Conservation (phyloP, 1,140 invertebrate genomes). For the Probaryconus sp. region DNA sequence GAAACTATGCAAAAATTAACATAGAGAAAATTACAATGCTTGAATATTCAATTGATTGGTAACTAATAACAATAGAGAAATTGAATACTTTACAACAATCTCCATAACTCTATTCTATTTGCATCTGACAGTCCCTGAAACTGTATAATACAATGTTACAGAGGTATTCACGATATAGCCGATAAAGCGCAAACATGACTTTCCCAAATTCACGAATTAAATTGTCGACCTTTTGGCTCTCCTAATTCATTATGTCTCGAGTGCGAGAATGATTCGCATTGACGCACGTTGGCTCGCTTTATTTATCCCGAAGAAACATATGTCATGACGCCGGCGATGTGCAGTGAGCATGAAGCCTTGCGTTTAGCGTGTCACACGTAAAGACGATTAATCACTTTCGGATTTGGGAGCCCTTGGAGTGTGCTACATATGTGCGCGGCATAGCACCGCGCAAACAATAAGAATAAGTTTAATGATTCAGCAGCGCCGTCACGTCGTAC, state of each 20-base stretch:
- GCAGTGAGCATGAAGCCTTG: slow-evolving; percentile 50
- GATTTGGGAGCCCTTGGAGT: slow-evolving; percentile 44
- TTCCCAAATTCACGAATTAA: slow-evolving; percentile 38
- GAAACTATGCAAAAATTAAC: too few relatives aligned
- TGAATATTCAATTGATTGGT: too few relatives aligned
- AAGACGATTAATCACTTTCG: slow-evolving; percentile 60
- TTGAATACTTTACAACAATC: too few relatives aligned
- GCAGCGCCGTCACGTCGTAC: slow-evolving; percentile 1
- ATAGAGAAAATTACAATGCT: too few relatives aligned
- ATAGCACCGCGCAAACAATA: slow-evolving; percentile 39
- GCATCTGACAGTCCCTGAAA: too few relatives aligned
- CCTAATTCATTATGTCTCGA: slow-evolving; percentile 6
- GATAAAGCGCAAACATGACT: slow-evolving; percentile 12
- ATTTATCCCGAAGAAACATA: slow-evolving; percentile 60
- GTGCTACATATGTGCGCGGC: slow-evolving; percentile 42
- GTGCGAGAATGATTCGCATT: slow-evolving; percentile 13
- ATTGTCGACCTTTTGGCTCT: slow-evolving; percentile 18
- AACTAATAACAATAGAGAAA: too few relatives aligned
- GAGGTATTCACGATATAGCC: too few relatives aligned
- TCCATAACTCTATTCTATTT: too few relatives aligned
- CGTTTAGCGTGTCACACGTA: slow-evolving; percentile 59
- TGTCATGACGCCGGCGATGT: slow-evolving; percentile 46
- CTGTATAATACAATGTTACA: too few relatives aligned
- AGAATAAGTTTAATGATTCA: slow-evolving; percentile 46
- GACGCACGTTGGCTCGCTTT: slow-evolving; percentile 24